Evolutionary conservation across 2,888 invertebrate species (phyloP).

Genomic region (Oxyteleia sp.): DNA sequence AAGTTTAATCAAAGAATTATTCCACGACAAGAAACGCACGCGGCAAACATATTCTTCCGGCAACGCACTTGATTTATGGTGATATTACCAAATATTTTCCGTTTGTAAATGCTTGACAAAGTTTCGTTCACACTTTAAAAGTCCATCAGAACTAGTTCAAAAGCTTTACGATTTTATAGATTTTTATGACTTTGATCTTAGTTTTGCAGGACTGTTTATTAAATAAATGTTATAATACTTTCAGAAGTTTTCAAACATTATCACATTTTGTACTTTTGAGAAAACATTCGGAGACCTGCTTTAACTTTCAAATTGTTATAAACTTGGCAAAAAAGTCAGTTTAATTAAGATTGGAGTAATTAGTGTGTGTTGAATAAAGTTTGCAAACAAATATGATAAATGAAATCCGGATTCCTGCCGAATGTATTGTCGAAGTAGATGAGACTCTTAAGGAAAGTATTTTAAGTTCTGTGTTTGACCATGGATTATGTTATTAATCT

Average conservation of each 20-base stretch:
- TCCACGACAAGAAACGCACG: neutral
- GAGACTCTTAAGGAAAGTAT: conserved; percentile 5
- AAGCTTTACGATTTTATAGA: conserved; percentile 50
- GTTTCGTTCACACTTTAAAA: conserved; percentile 18
- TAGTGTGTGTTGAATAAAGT: conserved; percentile 14
- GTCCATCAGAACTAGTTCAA: conserved; percentile 13
- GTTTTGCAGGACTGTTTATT: conserved; percentile 53
- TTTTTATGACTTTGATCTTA: conserved; percentile 65
- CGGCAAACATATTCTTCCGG: conserved; percentile 30
- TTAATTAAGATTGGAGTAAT: conserved; percentile 36
- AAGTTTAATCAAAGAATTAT: conserved; percentile 37
- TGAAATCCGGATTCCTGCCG: neutral
- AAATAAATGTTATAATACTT: conserved; percentile 51
- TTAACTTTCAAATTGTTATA: conserved; percentile 47
- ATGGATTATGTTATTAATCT: neutral
- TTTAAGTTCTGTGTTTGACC: neutral
- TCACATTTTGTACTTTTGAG: conserved; percentile 37
- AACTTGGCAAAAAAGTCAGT: conserved; percentile 38
- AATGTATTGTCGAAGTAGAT: conserved; percentile 3
- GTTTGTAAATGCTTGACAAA: conserved; percentile 21
- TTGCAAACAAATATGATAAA: conserved; percentile 23
- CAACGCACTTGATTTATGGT: conserved; percentile 41
- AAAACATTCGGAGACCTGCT: conserved; percentile 29
- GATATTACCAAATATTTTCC: conserved; percentile 47
- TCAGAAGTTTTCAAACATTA: conserved; percentile 37